Base-by-base conservation (phyloP, 2,113 vertebrate genomes). In the Nerophis lumbriciformis region DNA sequence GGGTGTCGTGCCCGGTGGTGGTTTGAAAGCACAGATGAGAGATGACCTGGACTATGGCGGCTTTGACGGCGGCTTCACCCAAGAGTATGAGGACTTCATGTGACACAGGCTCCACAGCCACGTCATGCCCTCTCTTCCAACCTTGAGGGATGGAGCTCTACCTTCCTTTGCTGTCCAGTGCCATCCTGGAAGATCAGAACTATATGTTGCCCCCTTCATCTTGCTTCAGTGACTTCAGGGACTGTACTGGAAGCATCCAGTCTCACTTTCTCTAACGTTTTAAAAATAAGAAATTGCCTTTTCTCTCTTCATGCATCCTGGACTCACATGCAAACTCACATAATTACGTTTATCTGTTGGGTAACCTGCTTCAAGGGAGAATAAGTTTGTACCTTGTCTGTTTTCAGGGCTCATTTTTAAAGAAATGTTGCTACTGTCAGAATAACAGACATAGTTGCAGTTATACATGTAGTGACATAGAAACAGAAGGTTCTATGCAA, bases 41-140 rank as follows among this genome's bases (percentile, higher is more conserved):
- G 92, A 97, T 1, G 94, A 96, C 77, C 89, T 98, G 21, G 96
- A 97, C 74, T 98, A 96, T 15, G 93, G 92, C 12, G 90, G 88
- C 47, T 93, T 95, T 8, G 94, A 94, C 3, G 94, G 93, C 11
- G 94, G 93, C 63, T 99, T 95, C 48, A 92, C 92, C 74, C 93
- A 95, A 82, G 96, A 99, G 72, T 99, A 92, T 28, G 96, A 98
- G 87, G 95, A 98, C 90, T 99, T 99, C 91, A 98, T 98, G 96
- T 99, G 94, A 98, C 92, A 74, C 69, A 78, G 84, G 86, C 84
- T 83, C 86, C 77, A 69, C 71, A 80, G 67, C 59, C 44, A 71
- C 58, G 84, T 85, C 85, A 88, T 86, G 84, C 85, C 89, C 79
- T 87, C 79, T 86, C 87, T 89, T 82, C 88, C 76, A 70, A 84